phyloP scores from a whole-genome alignment of 2,888 invertebrate genomes.

The Dorcus parallelipipedus region DNA sequence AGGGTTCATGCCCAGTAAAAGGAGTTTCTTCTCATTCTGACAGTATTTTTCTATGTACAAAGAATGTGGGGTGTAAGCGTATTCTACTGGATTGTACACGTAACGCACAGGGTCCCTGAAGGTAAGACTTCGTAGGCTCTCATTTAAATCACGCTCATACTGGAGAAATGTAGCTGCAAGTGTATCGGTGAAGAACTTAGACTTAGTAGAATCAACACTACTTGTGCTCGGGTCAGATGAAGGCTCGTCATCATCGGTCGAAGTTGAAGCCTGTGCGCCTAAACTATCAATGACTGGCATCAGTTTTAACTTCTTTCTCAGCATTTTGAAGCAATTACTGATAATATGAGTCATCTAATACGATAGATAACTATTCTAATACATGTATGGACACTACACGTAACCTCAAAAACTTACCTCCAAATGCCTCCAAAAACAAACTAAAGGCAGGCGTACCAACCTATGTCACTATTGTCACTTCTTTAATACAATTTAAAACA shows the following conservation, averaged over 20 bases:
- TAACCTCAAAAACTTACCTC: too few relatives aligned
- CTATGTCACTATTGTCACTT: too few relatives aligned
- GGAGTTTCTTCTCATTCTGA: conserved; percentile 59
- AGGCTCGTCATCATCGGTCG: neutral
- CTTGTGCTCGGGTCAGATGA: neutral
- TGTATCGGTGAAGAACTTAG: neutral
- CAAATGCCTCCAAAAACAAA: too few relatives aligned
- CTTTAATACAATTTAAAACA: too few relatives aligned
- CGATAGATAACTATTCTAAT: too few relatives aligned
- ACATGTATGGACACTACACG: too few relatives aligned
- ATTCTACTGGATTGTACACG: conserved; percentile 79
- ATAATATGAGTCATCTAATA: too few relatives aligned
- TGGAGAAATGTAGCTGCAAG: conserved; percentile 30
- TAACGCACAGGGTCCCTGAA: conserved; percentile 54
- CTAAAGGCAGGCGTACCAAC: too few relatives aligned
- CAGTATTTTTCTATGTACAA: conserved; percentile 73
- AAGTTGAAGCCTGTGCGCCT: neutral
- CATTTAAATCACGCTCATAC: conserved; percentile 47
- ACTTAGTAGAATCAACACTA: neutral
- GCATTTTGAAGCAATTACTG: conserved; percentile 14
- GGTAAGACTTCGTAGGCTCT: conserved; percentile 48
- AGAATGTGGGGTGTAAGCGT: conserved; percentile 76
- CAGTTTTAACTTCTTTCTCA: conserved; percentile 26
- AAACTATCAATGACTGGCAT: conserved; percentile 1
- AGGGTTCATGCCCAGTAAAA: conserved; percentile 93